These are phyloP conservation scores for Scyliorhinus canicula DNA, from an alignment of 2,797 vertebrate species.

Conservation along the genomic window DNA sequence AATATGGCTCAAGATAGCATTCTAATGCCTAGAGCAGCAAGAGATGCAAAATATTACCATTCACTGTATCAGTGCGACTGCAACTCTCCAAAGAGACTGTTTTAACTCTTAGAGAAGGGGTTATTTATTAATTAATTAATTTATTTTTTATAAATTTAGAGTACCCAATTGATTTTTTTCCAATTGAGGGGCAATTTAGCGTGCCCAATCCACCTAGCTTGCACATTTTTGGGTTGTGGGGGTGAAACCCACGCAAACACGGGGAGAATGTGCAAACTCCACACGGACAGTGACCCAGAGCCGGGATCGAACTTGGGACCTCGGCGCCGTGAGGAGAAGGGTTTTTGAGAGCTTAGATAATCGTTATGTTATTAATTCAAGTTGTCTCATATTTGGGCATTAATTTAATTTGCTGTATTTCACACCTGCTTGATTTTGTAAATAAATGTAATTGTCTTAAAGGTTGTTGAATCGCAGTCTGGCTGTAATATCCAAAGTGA, in stretches of 20 bases:
- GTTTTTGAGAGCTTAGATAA: not conserved
- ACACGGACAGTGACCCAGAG: no score
- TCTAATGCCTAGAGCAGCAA: not conserved
- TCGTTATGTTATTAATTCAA: not conserved
- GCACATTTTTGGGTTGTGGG: no score
- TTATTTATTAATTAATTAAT: no score
- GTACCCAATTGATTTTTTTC: no score
- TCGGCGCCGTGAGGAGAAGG: no score
- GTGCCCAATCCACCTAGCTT: no score
- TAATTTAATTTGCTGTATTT: not conserved
- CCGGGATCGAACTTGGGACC: no score
- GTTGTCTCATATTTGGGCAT: not conserved
- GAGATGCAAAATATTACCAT: not conserved
- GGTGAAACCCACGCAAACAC: no score
- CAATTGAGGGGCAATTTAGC: no score
- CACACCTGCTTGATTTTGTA: not conserved
- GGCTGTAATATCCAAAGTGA: not conserved
- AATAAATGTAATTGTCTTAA: not conserved
- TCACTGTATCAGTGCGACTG: not conserved
- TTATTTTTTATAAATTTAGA: no score
- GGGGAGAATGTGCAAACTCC: no score
- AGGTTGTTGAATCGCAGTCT: not conserved
- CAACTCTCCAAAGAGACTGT: not conserved
- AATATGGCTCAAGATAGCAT: no score
- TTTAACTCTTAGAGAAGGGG: not conserved